Evolutionary conservation across 92 coral and sea anemone species (phyloP), one percentile per base, ranked within the genome.

Genomic region (Parazoanthus swiftii): DNA sequence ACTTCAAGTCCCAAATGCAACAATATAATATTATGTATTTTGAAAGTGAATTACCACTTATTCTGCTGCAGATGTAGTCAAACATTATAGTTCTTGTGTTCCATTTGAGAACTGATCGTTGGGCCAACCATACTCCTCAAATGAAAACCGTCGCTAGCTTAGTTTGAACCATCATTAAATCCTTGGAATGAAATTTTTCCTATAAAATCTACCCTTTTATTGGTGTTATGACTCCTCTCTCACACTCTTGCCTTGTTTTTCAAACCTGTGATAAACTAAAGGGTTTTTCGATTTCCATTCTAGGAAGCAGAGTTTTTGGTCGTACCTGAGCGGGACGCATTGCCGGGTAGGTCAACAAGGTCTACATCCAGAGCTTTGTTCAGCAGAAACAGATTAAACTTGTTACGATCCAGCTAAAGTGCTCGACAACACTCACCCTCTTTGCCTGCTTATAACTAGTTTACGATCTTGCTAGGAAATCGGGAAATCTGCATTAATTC

Each of bases 291-390:
- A 7, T 37, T 50, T 25, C 38, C 39, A 18, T 74, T 66, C 43
- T 76, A 82, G 86, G 76, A 82, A 10, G 76, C 76, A 23, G 86
- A 66, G 86, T 70, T 82, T 13, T 65, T 82, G 56, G 14, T 25
- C 38, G 59, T 66, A 42, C 86, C 86, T 25, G 86, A 82, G n/a
- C 59, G 76, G 6, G 86, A 82, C 4, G 16, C 86, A 5, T 2
- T 68, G 15, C 86, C 75, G 6, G 58, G 86, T 82, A 65, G 13
- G 86, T 82, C 15, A 42, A 42, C 43, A 74, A 38, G 59, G 50
- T 13, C 79, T 74, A 50, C 42, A 18, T 8, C 42, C n/a, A 74
- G 23, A 39, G 78, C 46, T 21, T 21, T 15, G 23, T 20, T 35
- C 36, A 20, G 15, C 78, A 10, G 43, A 15, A 5, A 1, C 70